A percentile compares a stretch with the other conserved stretches of the same genome.
Conservation (phyloP, 2,113 vertebrate species). For the Pholis gunnellus region DNA sequence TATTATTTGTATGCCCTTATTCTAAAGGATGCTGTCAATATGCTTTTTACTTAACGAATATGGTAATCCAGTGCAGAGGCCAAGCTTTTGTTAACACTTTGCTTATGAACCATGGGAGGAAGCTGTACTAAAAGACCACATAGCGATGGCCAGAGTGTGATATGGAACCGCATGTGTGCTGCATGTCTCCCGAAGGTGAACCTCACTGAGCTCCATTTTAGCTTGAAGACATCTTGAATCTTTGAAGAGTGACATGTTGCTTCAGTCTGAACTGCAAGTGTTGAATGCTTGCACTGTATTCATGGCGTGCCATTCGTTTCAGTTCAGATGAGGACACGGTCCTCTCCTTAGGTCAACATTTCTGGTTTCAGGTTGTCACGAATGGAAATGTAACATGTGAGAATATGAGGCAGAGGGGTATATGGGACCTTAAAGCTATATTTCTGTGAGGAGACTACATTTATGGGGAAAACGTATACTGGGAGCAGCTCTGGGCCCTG, state of each 20-base stretch:
- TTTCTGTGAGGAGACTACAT: slow-evolving; percentile 20
- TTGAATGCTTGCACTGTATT: slow-evolving; percentile 10
- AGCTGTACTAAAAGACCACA: slow-evolving; percentile 84
- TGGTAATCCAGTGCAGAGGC: slow-evolving; percentile 78
- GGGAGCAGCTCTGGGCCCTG: slow-evolving; percentile 21
- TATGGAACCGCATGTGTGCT: slow-evolving; percentile 83
- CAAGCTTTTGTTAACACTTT: slow-evolving; percentile 77
- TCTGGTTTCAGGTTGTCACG: slow-evolving; percentile 15
- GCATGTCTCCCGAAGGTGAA: slow-evolving; percentile 73
- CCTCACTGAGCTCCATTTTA: slow-evolving; percentile 77
- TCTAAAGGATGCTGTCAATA: slow-evolving; percentile 84
- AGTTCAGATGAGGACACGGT: not conserved
- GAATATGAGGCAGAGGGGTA: not conserved
- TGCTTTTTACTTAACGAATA: slow-evolving; percentile 84
- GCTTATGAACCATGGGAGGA: slow-evolving; percentile 66
- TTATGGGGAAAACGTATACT: slow-evolving; percentile 12
- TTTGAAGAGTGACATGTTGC: not conserved
- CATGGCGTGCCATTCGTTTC: slow-evolving; percentile 12
- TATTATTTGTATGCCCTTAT: slow-evolving; percentile 81
- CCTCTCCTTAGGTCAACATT: slow-evolving; percentile 11
- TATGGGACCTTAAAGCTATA: slow-evolving; percentile 20
- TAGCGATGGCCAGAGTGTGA: slow-evolving; percentile 35
- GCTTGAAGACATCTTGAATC: slow-evolving; percentile 39
- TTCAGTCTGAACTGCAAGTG: slow-evolving; percentile 5
- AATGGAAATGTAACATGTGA: slow-evolving; percentile 18